These are phyloP conservation scores for Etheostoma spectabile DNA, from an alignment of 2,113 vertebrate species.

Conservation along the genomic window DNA sequence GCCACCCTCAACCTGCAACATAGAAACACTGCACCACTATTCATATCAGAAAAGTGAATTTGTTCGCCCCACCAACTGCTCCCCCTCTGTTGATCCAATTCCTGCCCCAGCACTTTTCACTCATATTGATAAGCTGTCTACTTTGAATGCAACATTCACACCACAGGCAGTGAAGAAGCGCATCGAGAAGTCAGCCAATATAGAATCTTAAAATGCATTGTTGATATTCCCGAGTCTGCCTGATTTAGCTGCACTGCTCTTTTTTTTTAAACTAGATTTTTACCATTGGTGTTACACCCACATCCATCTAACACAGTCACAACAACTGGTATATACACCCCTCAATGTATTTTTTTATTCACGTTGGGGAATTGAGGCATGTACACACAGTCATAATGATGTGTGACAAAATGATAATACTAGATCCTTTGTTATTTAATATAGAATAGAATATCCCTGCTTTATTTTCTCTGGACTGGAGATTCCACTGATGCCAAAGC, in stretches of 20 bases:
- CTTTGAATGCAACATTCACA: neutral
- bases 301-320: neutral
- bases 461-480: neutral
- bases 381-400: neutral
- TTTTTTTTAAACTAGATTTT: neutral
- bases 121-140: conserved; percentile 28
- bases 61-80: neutral
- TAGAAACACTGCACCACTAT: neutral
- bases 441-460: neutral
- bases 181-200: conserved; percentile 9
- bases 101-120: conserved; percentile 7
- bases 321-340: conserved; percentile 4
- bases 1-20: neutral
- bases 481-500: neutral
- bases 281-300: neutral
- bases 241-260: conserved; percentile 14
- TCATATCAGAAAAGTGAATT: neutral
- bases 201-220: conserved; percentile 4
- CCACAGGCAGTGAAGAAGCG: conserved; percentile 1
- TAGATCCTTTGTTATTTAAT: neutral
- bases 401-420: neutral
- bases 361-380: conserved; percentile 10
- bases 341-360: neutral
- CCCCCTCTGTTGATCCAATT: neutral
- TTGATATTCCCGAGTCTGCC: conserved; percentile 22